Conservation (phyloP, 2,888 invertebrate genomes). For the Zonitis immaculata region DNA sequence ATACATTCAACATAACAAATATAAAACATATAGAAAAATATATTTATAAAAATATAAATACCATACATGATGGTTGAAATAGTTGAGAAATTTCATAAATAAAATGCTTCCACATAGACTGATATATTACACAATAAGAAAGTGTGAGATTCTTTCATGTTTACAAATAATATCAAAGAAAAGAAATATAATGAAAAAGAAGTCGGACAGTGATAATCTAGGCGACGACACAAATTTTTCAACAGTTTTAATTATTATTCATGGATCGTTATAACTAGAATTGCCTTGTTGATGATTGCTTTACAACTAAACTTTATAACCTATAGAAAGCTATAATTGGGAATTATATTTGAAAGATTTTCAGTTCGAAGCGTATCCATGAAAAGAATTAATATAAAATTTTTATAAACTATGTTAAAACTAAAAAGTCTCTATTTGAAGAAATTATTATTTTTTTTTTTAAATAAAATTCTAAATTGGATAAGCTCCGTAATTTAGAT, state of each 20-base stretch:
- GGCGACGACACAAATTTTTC: constrained; percentile 4
- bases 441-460: too few species aligned
- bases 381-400: too few species aligned
- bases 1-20: too few species aligned
- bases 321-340: neutral
- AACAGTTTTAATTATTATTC: neutral
- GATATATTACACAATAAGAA: constrained; percentile 12
- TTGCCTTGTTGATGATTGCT: neutral
- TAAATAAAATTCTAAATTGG: neutral
- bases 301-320: neutral
- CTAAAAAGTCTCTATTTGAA: too few species aligned
- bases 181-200: neutral
- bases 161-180: neutral
- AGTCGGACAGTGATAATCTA: constrained; percentile 9
- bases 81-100: constrained; percentile 6
- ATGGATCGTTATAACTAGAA: neutral
- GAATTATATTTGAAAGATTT: too few species aligned
- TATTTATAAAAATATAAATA: too few species aligned
- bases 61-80: neutral
- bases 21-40: too few species aligned
- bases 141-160: constrained; percentile 19
- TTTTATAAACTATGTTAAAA: too few species aligned
- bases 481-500: neutral
- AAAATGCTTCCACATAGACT: constrained; percentile 11
- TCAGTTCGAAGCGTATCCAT: too few species aligned